Percentiles rank a stretch among this genome's conserved stretches.
These are phyloP conservation scores for Caretta caretta DNA, from an alignment of 2,113 vertebrate genomes.

Conservation along the genomic window DNA sequence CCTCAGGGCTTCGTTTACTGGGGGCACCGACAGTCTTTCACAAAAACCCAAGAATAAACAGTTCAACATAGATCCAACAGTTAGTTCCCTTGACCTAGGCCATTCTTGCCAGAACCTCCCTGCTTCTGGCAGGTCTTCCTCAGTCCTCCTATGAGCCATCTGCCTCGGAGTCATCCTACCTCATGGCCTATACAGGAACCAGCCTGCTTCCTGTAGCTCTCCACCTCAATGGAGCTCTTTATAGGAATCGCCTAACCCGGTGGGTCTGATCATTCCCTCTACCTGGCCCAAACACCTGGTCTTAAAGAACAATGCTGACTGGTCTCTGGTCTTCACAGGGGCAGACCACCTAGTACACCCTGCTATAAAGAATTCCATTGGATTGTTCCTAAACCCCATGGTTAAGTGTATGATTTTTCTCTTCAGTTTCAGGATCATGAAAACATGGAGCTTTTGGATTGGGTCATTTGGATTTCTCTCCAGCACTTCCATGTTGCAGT, in stretches of 20 bases:
- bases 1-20: neutral
- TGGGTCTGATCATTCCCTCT: neutral
- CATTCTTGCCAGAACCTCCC: neutral
- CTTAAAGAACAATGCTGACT: neutral
- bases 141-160: neutral
- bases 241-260: neutral
- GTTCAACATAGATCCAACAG: neutral
- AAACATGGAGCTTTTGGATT: neutral
- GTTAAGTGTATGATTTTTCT: neutral
- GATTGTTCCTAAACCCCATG: neutral
- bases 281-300: neutral
- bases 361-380: neutral
- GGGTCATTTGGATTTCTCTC: neutral
- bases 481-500: neutral
- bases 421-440: neutral
- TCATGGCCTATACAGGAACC: neutral
- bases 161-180: neutral
- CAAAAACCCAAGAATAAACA: neutral
- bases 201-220: neutral
- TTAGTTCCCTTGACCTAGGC: neutral
- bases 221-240: neutral
- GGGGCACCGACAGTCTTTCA: neutral
- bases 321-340: neutral
- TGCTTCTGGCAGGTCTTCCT: neutral
- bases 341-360: neutral